phyloP scores from a whole-genome alignment of 2,113 vertebrate genomes.

The Ameiurus melas region DNA sequence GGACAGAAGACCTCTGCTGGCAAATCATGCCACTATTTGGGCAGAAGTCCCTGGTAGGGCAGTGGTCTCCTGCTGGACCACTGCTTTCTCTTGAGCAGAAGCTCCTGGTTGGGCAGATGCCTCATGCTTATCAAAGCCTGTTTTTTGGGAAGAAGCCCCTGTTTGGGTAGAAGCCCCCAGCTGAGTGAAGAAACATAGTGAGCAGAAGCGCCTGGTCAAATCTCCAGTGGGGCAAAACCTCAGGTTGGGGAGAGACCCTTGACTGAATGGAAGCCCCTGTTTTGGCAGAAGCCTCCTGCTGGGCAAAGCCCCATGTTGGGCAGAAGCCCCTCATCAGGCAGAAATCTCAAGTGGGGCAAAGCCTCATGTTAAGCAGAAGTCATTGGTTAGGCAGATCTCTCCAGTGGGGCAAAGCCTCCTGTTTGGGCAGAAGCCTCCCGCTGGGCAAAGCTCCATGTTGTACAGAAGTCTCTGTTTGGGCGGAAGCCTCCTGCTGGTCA shows the following conservation, averaged over 20 bases:
- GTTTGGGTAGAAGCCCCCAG: not conserved
- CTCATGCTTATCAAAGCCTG: not conserved
- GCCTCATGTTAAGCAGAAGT: not conserved
- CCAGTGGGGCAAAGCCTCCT: not conserved
- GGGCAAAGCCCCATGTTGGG: not conserved
- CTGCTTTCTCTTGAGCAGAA: not conserved
- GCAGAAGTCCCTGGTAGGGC: not conserved
- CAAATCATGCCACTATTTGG: not conserved
- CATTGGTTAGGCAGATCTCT: not conserved
- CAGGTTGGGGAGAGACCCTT: not conserved
- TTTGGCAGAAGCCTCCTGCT: not conserved
- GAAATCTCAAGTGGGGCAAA: not conserved
- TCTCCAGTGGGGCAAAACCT: not conserved
- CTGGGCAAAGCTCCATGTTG: not conserved
- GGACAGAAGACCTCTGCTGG: not conserved
- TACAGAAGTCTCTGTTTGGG: not conserved
- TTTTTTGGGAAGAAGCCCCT: not conserved
- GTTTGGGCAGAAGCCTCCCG: not conserved
- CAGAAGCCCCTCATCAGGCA: not conserved
- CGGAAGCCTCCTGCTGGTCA: not conserved
- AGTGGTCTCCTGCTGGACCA: not conserved
- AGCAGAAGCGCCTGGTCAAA: not conserved
- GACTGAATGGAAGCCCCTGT: not conserved
- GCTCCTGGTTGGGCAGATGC: not conserved
- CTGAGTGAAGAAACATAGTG: too few species aligned